These are phyloP conservation scores for Enteromius argenteus DNA, from an alignment of 2,797 vertebrate species.

Conservation along the genomic window DNA sequence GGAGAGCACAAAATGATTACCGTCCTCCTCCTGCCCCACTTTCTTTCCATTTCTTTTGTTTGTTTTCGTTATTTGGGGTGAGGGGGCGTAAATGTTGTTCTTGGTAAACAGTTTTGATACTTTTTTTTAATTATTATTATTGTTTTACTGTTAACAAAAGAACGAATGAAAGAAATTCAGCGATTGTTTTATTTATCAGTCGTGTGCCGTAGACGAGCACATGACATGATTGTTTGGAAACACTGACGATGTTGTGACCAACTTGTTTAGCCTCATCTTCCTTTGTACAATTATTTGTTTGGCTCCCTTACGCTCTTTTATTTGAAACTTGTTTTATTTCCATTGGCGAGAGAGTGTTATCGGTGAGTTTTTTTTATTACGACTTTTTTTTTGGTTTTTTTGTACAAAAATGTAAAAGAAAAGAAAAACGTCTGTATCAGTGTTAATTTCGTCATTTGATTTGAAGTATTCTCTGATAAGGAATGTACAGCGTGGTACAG, in stretches of 20 bases:
- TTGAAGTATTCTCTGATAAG: conserved; percentile 65
- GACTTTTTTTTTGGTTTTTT: conserved; percentile 45
- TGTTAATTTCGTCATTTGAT: conserved; percentile 71
- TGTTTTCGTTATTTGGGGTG: conserved; percentile 13
- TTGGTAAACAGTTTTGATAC: conserved; percentile 18
- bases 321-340: conserved; percentile 44
- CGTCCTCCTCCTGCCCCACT: conserved; percentile 26
- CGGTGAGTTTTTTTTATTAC: conserved; percentile 57
- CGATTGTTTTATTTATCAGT: conserved; percentile 54
- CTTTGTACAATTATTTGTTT: conserved; percentile 75
- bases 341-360: conserved; percentile 51
- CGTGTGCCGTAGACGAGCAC: conserved; percentile 54
- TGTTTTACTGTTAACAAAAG: conserved; percentile 1
- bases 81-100: conserved; percentile 4
- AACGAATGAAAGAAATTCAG: conserved; percentile 10
- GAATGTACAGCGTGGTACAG: conserved; percentile 51
- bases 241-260: conserved; percentile 63
- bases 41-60: conserved; percentile 9
- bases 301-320: conserved; percentile 51
- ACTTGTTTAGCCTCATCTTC: conserved; percentile 59
- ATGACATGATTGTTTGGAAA: conserved; percentile 55
- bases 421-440: conserved; percentile 64
- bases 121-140: neutral
- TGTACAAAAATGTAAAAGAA: conserved; percentile 70
- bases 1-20: conserved; percentile 55